These are phyloP conservation scores for Drosophila mayaguana DNA, from an alignment of 2,888 invertebrate species.

Conservation along the genomic window DNA sequence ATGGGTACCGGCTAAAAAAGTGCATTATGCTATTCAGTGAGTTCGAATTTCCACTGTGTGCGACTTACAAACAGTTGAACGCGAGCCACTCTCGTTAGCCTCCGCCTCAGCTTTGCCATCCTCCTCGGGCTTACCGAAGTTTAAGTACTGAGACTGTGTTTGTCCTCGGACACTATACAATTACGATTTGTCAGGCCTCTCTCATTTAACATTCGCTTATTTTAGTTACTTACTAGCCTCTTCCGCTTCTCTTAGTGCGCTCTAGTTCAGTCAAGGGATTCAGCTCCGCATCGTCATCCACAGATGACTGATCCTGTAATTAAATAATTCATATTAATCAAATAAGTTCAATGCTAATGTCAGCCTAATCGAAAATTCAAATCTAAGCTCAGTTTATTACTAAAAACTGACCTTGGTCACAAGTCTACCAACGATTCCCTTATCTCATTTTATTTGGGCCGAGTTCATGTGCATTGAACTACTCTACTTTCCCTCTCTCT, in stretches of 20 bases:
- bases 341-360: constrained; percentile 68
- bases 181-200: not conserved
- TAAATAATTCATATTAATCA: constrained; percentile 14
- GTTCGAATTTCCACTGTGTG: not conserved
- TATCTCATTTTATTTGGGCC: constrained; percentile 57
- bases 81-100: constrained; percentile 87
- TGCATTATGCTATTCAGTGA: not conserved
- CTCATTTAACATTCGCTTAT: too few relatives aligned
- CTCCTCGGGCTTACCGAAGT: constrained; percentile 87
- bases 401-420: constrained; percentile 75
- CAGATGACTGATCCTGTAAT: constrained; percentile 56
- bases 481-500: constrained; percentile 27
- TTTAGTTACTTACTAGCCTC: constrained; percentile 81
- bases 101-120: constrained; percentile 93
- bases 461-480: constrained; percentile 65
- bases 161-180: constrained; percentile 87
- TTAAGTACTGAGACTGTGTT: constrained; percentile 93
- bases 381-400: constrained; percentile 25
- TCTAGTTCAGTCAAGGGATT: constrained; percentile 51
- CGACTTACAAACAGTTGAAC: constrained; percentile 84
- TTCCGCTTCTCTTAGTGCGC: constrained; percentile 80
- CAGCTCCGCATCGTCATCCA: constrained; percentile 52
- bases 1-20: constrained; percentile 89
- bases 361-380: constrained; percentile 34
- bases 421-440: constrained; percentile 38